Evolutionary conservation across 2,113 vertebrate species (phyloP).

Genomic region (Clarias macrocephalus): DNA sequence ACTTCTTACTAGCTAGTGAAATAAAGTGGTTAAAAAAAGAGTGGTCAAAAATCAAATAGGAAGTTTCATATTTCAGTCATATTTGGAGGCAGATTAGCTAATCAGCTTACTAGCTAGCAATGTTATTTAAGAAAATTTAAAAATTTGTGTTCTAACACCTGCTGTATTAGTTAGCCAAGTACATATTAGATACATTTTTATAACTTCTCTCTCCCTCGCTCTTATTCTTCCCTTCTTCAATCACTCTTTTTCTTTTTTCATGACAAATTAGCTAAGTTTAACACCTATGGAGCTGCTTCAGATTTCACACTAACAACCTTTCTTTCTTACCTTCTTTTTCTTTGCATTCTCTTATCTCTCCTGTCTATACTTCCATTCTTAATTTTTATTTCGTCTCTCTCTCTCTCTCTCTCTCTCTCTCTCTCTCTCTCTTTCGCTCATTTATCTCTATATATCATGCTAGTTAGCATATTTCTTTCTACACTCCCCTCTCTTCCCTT

Average conservation of each 20-base stretch:
- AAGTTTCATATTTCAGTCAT: too few species aligned
- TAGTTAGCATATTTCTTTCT: too few species aligned
- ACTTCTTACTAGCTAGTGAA: neutral
- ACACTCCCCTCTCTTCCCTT: neutral
- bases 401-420: too few species aligned
- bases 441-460: too few species aligned
- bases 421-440: too few species aligned
- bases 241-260: neutral
- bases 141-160: too few species aligned
- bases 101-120: neutral
- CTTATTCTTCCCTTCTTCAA: neutral
- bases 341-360: neutral
- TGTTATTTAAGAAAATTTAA: too few species aligned
- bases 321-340: neutral
- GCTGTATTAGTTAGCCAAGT: too few species aligned
- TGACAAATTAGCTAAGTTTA: neutral
- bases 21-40: too few species aligned
- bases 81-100: too few species aligned
- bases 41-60: too few species aligned
- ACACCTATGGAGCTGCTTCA: neutral
- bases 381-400: neutral
- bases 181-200: too few species aligned
- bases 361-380: neutral
- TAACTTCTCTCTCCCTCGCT: neutral
- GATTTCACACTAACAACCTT: neutral